Percentiles rank a stretch among this genome's conserved stretches.
Evolutionary conservation across 2,888 invertebrate species (phyloP).

Genomic region (Incurvaria masculella): DNA sequence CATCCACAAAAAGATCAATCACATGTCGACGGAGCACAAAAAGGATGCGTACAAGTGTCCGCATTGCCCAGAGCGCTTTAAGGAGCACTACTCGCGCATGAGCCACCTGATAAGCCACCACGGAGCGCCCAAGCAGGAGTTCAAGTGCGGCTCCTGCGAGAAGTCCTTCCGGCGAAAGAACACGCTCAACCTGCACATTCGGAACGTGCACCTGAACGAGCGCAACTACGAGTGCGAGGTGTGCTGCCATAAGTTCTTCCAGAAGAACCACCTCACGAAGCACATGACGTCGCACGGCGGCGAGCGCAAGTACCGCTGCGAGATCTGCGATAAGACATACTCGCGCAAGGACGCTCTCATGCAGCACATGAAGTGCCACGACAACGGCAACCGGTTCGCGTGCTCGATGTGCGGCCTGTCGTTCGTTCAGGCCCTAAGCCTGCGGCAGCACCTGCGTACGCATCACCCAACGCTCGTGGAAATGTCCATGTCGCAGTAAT

Average conservation of each 20-base stretch:
- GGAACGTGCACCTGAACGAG: conserved; percentile 39
- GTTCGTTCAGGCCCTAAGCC: background rate
- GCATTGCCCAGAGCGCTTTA: conserved; percentile 42
- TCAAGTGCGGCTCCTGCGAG: conserved; percentile 29
- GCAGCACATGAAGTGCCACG: conserved; percentile 35
- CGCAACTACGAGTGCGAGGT: conserved; percentile 36
- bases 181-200: conserved; percentile 43
- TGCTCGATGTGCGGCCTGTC: background rate
- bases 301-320: conserved; percentile 30
- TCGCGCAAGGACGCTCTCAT: conserved; percentile 1
- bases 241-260: conserved; percentile 37
- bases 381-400: conserved; percentile 31
- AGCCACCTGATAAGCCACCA: conserved; percentile 32
- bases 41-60: conserved; percentile 29
- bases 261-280: conserved; percentile 35
- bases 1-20: background rate
- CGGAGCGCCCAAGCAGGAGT: conserved; percentile 30
- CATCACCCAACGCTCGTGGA: background rate
- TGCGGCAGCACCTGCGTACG: background rate
- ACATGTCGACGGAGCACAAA: background rate
- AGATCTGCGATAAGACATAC: conserved; percentile 24
- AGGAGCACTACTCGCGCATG: conserved; percentile 47
- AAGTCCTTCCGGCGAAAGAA: conserved; percentile 38
- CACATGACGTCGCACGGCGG: conserved; percentile 49
- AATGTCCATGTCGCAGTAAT: background rate